Conservation (phyloP, 2,797 vertebrate genomes). For the Phoxinus dragarum region DNA sequence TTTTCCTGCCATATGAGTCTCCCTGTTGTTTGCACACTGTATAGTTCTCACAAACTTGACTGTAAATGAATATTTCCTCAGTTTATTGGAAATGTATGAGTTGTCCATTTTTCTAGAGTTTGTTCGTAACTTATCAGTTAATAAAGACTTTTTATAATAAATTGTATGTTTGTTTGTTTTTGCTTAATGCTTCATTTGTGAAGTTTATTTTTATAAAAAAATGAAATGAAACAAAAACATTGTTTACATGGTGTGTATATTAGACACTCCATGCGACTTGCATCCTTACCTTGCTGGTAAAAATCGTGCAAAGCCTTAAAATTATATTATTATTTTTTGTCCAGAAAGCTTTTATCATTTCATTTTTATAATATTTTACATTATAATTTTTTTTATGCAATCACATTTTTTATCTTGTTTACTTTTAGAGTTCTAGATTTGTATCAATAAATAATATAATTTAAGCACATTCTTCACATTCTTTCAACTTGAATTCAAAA, state of each 20-base stretch:
- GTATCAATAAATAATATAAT: too few relatives aligned
- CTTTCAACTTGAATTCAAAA: too few relatives aligned
- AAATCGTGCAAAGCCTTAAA: too few relatives aligned
- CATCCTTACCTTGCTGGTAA: too few relatives aligned
- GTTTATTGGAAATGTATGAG: slow-evolving; percentile 64
- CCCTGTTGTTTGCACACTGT: slow-evolving; percentile 61
- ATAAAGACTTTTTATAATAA: slow-evolving; percentile 68
- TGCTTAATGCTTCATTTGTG: not conserved
- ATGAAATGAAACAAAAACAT: not conserved
- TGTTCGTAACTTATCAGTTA: slow-evolving; percentile 77
- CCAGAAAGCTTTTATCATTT: too few relatives aligned
- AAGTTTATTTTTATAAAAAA: not conserved
- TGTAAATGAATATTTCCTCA: slow-evolving; percentile 70
- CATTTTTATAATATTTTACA: too few relatives aligned
- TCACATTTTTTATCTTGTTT: too few relatives aligned
- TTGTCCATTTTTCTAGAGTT: slow-evolving; percentile 46
- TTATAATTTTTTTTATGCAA: too few relatives aligned
- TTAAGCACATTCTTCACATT: too few relatives aligned
- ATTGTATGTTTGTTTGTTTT: not conserved
- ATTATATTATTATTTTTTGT: too few relatives aligned
- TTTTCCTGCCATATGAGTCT: slow-evolving; percentile 64
- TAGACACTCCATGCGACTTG: not conserved
- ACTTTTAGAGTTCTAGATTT: too few relatives aligned
- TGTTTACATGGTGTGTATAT: not conserved
- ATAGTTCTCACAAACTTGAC: slow-evolving; percentile 66